These are phyloP conservation scores for Allacma fusca DNA, from an alignment of 2,888 invertebrate genomes.

Conservation along the genomic window DNA sequence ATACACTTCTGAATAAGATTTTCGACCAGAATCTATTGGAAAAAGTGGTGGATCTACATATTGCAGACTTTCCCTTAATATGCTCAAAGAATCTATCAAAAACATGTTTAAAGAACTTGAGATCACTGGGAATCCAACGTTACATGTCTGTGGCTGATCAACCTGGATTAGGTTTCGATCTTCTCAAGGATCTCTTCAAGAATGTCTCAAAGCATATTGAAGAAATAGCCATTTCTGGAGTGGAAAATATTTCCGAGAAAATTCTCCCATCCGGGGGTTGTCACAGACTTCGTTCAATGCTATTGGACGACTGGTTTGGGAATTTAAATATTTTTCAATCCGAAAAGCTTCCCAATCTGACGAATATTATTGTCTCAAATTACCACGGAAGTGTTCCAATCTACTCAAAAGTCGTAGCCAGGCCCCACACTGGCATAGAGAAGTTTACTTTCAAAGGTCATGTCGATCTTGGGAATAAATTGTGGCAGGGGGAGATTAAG, in stretches of 20 bases:
- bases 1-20: background rate
- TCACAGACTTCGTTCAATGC: background rate
- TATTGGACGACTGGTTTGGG: slow-evolving; percentile 8
- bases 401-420: background rate
- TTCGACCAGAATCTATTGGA: background rate
- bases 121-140: background rate
- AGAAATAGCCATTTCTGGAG: background rate
- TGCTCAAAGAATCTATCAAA: background rate
- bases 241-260: background rate
- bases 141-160: background rate
- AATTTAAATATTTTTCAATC: background rate
- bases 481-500: background rate
- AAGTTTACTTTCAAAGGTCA: background rate
- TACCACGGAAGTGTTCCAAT: background rate
- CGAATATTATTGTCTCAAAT: background rate
- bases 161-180: background rate
- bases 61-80: background rate
- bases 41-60: background rate
- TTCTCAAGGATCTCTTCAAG: background rate
- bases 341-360: background rate
- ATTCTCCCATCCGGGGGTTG: background rate
- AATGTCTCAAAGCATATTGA: background rate
- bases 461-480: background rate
- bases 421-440: background rate
- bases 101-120: background rate